A percentile compares a stretch with the other conserved stretches of the same genome.
Conservation (phyloP, 2,113 vertebrate species). For the Mustela lutreola region DNA sequence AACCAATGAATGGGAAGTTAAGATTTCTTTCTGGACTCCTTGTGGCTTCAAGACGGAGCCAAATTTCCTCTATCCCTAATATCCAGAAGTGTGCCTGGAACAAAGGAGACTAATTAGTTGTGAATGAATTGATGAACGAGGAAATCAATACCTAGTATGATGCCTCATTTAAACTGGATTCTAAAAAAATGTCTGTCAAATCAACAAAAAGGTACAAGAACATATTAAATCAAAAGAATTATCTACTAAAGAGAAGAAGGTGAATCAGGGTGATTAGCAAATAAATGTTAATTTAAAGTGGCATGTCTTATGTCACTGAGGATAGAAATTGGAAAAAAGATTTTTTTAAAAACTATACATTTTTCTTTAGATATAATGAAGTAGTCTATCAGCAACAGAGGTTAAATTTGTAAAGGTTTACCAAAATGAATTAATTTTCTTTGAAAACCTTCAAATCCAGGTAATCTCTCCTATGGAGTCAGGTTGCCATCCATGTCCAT, state of each 20-base stretch:
- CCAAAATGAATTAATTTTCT: slow-evolving; percentile 11
- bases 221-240: background rate
- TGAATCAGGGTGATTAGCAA: background rate
- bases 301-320: background rate
- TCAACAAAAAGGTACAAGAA: background rate
- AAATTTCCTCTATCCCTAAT: background rate
- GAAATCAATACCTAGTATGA: background rate
- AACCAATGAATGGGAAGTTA: background rate
- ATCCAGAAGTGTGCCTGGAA: background rate
- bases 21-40: background rate
- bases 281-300: background rate
- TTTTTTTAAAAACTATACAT: background rate
- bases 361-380: background rate
- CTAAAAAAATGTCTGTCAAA: slow-evolving; percentile 23
- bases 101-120: background rate
- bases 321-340: background rate
- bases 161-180: background rate
- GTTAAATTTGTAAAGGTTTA: background rate
- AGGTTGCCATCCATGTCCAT: background rate
- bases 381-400: background rate
- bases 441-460: background rate
- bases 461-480: background rate
- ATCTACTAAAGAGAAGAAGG: background rate
- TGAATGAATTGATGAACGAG: slow-evolving; percentile 6
- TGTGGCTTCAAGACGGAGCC: background rate